Base-by-base conservation (phyloP, 1,140 invertebrate genomes). In the Aphelenchoides fujianensis region DNA sequence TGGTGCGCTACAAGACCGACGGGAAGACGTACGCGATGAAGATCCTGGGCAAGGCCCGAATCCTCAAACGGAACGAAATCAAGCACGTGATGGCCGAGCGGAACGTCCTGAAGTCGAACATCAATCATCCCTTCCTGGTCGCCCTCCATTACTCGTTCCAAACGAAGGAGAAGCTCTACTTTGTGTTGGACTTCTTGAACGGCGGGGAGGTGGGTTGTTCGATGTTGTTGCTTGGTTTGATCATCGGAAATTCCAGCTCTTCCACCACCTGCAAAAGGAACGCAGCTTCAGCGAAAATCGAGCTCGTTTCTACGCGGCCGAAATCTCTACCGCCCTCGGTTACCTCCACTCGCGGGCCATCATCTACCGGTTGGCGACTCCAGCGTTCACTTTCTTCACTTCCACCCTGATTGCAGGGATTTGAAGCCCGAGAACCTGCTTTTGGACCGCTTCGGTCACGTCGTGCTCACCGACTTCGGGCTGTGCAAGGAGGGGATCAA, bases 291-390 rank as follows among this genome's bases (percentile, higher is more conserved):
- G 84, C 31, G 90, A 90, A 80, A 70, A 82, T 5, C 93, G 92
- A 68, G 93, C 94, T 66, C 92, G 91, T 83, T 98, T 98, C 87
- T 98, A 98, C 88, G 86, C 98, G 77, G 89, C 89, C 9, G 90
- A 91, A 85, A 89, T 91, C 69, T 87, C 88, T 27, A 87, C 86
- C 82, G 89, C 88, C 19, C 76, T 88, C 52, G 87, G 88, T n/a
- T 88, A 88, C 75, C 82, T 88, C n/a, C 88, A 86, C 69, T 73
- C 75, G n/a, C 77, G 82, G 52, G 88, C 88, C 52, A 89, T 90
- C 67, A 89, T 89, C 57, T 89, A 89, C 77, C 84, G 88, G 87
- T 88, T 76, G n/a, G 53, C 34, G n/a, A n/a, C n/a, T n/a, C n/a
- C n/a, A n/a, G n/a, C n/a, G n/a, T n/a, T n/a, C 12, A 36, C 30